Conservation (phyloP, 2,888 invertebrate species). For the Bombylius discolor region DNA sequence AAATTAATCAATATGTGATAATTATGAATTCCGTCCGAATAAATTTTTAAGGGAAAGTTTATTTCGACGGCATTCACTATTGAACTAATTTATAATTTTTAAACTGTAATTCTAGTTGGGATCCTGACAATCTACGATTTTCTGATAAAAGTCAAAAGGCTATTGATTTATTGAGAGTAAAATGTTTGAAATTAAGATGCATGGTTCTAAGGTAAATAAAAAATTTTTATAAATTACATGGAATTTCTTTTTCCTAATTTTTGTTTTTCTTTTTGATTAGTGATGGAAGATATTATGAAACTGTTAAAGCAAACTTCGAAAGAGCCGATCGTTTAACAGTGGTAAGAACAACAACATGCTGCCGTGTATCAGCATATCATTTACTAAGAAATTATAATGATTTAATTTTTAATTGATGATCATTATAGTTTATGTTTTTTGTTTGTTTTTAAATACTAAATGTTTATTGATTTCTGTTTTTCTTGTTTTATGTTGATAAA, state of each 20-base stretch:
- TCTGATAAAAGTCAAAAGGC: conserved; percentile 99
- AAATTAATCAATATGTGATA: background rate
- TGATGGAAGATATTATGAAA: conserved; percentile 98
- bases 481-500: background rate
- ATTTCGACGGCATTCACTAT: background rate
- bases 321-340: conserved; percentile 93
- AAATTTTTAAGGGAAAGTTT: no score
- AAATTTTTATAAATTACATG: background rate
- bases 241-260: background rate
- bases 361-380: conserved; percentile 87
- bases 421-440: conserved; percentile 18
- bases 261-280: conserved; percentile 38
- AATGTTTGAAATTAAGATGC: conserved; percentile 83
- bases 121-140: conserved; percentile 94
- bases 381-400: conserved; percentile 87
- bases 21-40: background rate
- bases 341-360: conserved; percentile 92
- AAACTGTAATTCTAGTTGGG: conserved; percentile 51
- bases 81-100: no score
- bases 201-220: conserved; percentile 70
- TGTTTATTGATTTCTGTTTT: conserved; percentile 9
- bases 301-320: conserved; percentile 98
- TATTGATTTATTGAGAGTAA: conserved; percentile 91
- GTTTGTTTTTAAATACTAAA: conserved; percentile 16
- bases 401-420: conserved; percentile 75